Evolutionary conservation across 2,797 vertebrate genomes (phyloP).

Genomic region (Xiphorhynchus erythropygius): DNA sequence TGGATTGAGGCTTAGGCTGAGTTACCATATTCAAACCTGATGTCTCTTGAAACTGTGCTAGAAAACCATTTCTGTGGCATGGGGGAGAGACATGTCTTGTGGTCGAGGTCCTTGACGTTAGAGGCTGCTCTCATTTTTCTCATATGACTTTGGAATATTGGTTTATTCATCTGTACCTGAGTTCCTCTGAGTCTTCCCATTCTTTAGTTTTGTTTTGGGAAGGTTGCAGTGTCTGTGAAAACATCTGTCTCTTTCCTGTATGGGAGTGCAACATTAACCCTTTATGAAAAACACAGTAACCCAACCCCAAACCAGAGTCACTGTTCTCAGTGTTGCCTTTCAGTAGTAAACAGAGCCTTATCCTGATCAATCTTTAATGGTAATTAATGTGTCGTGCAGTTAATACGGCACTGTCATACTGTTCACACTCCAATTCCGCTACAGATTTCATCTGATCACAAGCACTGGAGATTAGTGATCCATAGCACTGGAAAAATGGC

Average conservation of each 20-base stretch:
- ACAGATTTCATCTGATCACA: not conserved
- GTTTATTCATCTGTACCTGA: not conserved
- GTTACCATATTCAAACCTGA: not conserved
- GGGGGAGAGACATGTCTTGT: not conserved
- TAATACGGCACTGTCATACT: not conserved
- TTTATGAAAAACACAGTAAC: not conserved
- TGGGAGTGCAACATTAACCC: not conserved
- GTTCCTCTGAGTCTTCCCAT: not conserved
- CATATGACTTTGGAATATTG: not conserved
- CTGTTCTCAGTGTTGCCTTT: not conserved
- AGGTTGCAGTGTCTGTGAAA: not conserved
- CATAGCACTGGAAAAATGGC: not conserved
- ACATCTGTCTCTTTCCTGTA: not conserved
- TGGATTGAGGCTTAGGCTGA: accelerated
- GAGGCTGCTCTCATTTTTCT: not conserved
- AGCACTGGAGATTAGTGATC: constrained; percentile 7
- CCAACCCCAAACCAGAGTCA: not conserved
- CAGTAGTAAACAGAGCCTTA: not conserved
- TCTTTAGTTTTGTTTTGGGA: not conserved
- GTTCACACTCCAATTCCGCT: not conserved
- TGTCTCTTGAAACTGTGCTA: not conserved
- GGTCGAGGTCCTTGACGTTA: not conserved
- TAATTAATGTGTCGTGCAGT: not conserved
- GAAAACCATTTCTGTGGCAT: not conserved
- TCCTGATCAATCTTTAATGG: not conserved